These are phyloP conservation scores for Vidua chalybeata DNA, from an alignment of 2,113 vertebrate species.

Conservation along the genomic window DNA sequence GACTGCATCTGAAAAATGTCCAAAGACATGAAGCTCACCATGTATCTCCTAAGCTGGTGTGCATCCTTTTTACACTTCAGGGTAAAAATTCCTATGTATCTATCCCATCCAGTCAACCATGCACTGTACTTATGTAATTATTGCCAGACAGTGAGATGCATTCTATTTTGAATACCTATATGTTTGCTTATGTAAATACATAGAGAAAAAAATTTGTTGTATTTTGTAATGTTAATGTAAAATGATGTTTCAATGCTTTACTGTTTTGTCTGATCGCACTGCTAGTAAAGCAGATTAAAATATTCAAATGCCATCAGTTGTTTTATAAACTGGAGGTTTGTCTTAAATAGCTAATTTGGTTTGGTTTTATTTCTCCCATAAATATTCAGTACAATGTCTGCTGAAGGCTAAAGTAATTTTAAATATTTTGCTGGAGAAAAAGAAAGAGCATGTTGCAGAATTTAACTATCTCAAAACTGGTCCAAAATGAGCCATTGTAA, in stretches of 20 bases:
- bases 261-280: conserved; percentile 46
- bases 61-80: conserved; percentile 50
- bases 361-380: background rate
- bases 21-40: conserved; percentile 61
- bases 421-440: conserved; percentile 3
- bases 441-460: background rate
- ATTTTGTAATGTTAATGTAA: conserved; percentile 69
- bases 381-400: background rate
- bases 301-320: conserved; percentile 34
- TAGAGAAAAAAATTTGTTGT: conserved; percentile 56
- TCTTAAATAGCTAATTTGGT: background rate
- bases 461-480: background rate
- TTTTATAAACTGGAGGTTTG: conserved; percentile 66
- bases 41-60: conserved; percentile 54
- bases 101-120: conserved; percentile 34
- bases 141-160: conserved; percentile 47
- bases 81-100: conserved; percentile 47
- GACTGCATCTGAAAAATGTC: conserved; percentile 33
- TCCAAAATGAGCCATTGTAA: background rate
- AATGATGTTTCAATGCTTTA: conserved; percentile 58
- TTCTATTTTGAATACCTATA: conserved; percentile 69
- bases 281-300: conserved; percentile 68
- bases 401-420: background rate
- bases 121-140: conserved; percentile 60
- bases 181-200: conserved; percentile 61